Conservation (phyloP, 2,888 invertebrate genomes). For the Callyntrura sp. region DNA sequence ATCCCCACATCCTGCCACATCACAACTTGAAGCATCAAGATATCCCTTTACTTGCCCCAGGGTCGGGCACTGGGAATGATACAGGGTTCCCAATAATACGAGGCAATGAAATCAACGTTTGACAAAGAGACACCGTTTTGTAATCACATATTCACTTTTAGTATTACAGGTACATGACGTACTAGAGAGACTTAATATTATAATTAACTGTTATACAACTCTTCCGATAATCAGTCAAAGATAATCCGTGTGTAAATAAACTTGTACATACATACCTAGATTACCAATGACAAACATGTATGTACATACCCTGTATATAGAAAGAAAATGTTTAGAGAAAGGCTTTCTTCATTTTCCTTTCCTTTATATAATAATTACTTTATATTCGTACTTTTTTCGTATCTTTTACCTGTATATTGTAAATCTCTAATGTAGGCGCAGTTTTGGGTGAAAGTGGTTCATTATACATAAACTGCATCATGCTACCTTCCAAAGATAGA, state of each 20-base stretch:
- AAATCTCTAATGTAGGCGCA: background rate
- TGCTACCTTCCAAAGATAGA: slow-evolving; percentile 45
- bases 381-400: background rate
- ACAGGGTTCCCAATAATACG: slow-evolving; percentile 81
- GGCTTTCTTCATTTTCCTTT: background rate
- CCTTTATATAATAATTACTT: background rate
- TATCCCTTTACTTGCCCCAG: slow-evolving; percentile 66
- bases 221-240: slow-evolving; percentile 47
- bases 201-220: background rate
- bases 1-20: slow-evolving; percentile 59
- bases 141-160: slow-evolving; percentile 62
- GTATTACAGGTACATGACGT: slow-evolving; percentile 30
- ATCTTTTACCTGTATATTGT: background rate
- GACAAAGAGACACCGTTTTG: slow-evolving; percentile 81
- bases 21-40: slow-evolving; percentile 69
- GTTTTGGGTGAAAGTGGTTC: background rate
- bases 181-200: slow-evolving; percentile 54
- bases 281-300: background rate
- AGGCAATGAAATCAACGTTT: slow-evolving; percentile 84
- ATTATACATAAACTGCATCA: background rate
- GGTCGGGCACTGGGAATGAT: slow-evolving; percentile 60
- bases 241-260: slow-evolving; percentile 50
- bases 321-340: slow-evolving; percentile 16
- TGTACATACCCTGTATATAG: background rate
- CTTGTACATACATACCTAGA: slow-evolving; percentile 48